phyloP scores from a whole-genome alignment of 2,797 vertebrate species.

The Spinibarbus caldwelli region DNA sequence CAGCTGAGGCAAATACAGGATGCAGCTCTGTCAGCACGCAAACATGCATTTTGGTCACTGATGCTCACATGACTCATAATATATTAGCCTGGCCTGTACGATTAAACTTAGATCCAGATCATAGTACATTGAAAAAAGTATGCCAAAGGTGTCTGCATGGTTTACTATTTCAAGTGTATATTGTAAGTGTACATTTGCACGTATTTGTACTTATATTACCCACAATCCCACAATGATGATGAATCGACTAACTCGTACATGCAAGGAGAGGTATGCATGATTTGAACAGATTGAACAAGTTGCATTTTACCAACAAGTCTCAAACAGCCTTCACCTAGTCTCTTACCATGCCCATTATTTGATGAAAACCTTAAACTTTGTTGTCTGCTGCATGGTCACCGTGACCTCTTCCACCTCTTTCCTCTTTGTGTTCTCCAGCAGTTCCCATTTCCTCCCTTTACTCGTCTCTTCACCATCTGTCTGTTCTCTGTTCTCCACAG shows the following conservation, averaged over 20 bases:
- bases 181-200: neutral
- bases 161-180: neutral
- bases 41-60: no score
- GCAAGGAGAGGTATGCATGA: no score
- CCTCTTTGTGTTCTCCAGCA: conserved; percentile 52
- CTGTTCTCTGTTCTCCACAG: conserved; percentile 69
- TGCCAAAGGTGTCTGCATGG: neutral
- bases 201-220: neutral
- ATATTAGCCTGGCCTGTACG: neutral
- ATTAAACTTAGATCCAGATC: neutral
- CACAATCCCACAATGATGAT: neutral
- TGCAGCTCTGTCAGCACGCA: neutral
- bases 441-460: conserved; percentile 70
- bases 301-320: no score
- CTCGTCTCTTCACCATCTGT: conserved; percentile 79
- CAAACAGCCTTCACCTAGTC: neutral
- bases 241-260: no score
- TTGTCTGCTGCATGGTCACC: conserved; percentile 61
- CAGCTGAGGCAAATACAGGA: conserved; percentile 21
- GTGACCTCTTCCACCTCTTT: conserved; percentile 45
- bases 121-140: neutral
- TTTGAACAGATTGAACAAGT: no score
- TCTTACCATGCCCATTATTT: neutral
- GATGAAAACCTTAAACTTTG: neutral
- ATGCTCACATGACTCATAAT: no score